phyloP scores from a whole-genome alignment of 2,888 invertebrate genomes.

The Macaria notata region DNA sequence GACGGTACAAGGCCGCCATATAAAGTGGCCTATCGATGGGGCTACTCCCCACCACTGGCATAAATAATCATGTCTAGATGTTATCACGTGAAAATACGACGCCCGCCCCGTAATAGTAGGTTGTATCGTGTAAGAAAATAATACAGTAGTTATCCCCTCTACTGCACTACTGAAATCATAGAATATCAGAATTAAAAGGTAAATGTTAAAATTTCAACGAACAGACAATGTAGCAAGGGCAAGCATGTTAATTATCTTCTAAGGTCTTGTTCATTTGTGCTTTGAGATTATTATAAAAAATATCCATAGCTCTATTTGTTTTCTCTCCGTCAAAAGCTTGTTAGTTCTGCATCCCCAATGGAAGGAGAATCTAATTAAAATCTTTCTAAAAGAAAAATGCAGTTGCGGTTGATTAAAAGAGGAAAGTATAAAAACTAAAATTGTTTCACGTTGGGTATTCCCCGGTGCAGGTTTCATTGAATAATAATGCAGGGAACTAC shows the following conservation, averaged over 20 bases:
- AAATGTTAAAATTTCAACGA: not conserved
- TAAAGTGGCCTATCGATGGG: slow-evolving; percentile 76
- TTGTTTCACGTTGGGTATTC: slow-evolving; percentile 9
- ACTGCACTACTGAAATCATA: slow-evolving; percentile 40
- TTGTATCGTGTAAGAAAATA: not conserved
- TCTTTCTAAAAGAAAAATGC: slow-evolving; percentile 16
- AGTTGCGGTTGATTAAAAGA: slow-evolving; percentile 15
- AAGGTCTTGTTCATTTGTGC: too few relatives aligned
- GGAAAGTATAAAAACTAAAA: slow-evolving; percentile 5
- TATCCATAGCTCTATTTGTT: too few relatives aligned
- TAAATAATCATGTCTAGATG: slow-evolving; percentile 80
- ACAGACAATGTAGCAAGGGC: too few relatives aligned
- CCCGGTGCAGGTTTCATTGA: slow-evolving; percentile 6
- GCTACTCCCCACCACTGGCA: slow-evolving; percentile 73
- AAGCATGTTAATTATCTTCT: too few relatives aligned
- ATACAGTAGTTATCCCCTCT: slow-evolving; percentile 33
- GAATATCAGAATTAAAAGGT: slow-evolving; percentile 15
- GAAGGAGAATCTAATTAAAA: slow-evolving; percentile 65
- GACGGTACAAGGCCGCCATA: slow-evolving; percentile 60
- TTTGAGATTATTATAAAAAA: too few relatives aligned
- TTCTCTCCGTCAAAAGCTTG: too few relatives aligned
- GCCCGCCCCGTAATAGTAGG: slow-evolving; percentile 57
- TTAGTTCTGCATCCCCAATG: too few relatives aligned
- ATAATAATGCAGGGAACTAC: slow-evolving; percentile 2
- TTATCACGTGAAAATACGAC: slow-evolving; percentile 77